These are phyloP conservation scores for Luperina testacea DNA, from an alignment of 2,888 invertebrate species.

Conservation along the genomic window DNA sequence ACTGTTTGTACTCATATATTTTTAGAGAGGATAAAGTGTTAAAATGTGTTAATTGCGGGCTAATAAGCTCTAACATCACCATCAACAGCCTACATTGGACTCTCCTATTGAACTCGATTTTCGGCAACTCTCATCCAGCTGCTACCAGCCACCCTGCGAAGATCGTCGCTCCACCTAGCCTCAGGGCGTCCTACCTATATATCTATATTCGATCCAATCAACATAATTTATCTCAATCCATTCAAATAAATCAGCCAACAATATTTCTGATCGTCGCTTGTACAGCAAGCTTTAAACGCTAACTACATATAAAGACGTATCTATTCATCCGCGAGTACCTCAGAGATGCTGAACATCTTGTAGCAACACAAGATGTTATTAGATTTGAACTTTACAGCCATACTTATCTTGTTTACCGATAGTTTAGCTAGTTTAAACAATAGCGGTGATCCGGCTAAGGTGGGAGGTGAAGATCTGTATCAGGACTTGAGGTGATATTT, in stretches of 20 bases:
- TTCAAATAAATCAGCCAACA: background rate
- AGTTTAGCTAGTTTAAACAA: conserved; percentile 45
- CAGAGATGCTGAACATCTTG: conserved; percentile 9
- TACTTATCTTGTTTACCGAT: conserved; percentile 29
- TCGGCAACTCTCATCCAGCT: background rate
- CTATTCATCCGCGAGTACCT: conserved; percentile 23
- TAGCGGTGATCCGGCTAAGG: conserved; percentile 18
- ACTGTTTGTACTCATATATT: background rate
- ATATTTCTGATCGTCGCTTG: background rate
- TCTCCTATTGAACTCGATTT: background rate
- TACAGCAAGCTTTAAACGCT: conserved; percentile 4
- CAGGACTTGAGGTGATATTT: conserved; percentile 1
- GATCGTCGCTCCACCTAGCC: background rate
- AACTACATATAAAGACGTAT: conserved; percentile 37
- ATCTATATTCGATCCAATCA: background rate
- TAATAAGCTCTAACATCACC: background rate
- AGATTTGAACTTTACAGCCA: conserved; percentile 51
- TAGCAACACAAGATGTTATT: conserved; percentile 50
- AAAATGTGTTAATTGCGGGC: too few relatives aligned
- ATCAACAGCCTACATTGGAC: background rate
- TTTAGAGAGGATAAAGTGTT: background rate
- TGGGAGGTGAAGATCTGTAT: conserved; percentile 30
- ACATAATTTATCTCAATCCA: background rate
- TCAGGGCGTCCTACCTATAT: background rate
- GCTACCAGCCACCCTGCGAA: background rate